Conservation (phyloP, 1,140 invertebrate genomes). For the Trachymyrmex septentrionalis region DNA sequence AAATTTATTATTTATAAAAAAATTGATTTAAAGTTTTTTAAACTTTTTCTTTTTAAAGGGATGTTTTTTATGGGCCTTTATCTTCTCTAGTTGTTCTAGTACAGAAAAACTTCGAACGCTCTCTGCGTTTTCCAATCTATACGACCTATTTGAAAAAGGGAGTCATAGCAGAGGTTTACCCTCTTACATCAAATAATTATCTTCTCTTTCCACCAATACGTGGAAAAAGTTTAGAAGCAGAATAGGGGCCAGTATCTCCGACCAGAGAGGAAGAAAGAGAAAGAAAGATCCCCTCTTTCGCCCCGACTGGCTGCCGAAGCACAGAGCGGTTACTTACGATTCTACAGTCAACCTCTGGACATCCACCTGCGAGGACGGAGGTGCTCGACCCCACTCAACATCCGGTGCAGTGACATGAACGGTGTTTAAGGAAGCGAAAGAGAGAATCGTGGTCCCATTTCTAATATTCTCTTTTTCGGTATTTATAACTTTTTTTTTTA, state of each 20-base stretch:
- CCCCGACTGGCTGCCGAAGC: conserved; percentile 74
- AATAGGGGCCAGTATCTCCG: conserved; percentile 72
- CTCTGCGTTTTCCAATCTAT: neutral
- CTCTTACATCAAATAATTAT: conserved; percentile 40
- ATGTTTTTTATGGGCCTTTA: neutral
- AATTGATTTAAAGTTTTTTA: neutral
- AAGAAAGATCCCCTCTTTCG: conserved; percentile 70
- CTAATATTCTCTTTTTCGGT: conserved; percentile 48
- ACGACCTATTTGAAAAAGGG: neutral
- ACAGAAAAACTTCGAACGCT: neutral
- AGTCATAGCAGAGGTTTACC: conserved; percentile 37
- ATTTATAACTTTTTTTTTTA: conserved; percentile 58
- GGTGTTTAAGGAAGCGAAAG: conserved; percentile 75
- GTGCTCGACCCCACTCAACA: conserved; percentile 83
- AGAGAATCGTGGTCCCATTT: conserved; percentile 72
- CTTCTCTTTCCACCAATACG: conserved; percentile 53
- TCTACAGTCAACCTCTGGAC: conserved; percentile 86
- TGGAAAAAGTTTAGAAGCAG: conserved; percentile 68
- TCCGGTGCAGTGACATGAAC: conserved; percentile 85
- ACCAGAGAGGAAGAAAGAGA: conserved; percentile 44
- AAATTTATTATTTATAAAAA: neutral
- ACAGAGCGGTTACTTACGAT: conserved; percentile 84
- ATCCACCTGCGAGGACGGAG: conserved; percentile 86
- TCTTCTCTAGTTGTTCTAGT: neutral
- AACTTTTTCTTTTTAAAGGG: neutral